Percentiles rank a stretch among this genome's conserved stretches.
Evolutionary conservation across 1,140 invertebrate genomes (phyloP).

Genomic region (Ylistrum balloti): DNA sequence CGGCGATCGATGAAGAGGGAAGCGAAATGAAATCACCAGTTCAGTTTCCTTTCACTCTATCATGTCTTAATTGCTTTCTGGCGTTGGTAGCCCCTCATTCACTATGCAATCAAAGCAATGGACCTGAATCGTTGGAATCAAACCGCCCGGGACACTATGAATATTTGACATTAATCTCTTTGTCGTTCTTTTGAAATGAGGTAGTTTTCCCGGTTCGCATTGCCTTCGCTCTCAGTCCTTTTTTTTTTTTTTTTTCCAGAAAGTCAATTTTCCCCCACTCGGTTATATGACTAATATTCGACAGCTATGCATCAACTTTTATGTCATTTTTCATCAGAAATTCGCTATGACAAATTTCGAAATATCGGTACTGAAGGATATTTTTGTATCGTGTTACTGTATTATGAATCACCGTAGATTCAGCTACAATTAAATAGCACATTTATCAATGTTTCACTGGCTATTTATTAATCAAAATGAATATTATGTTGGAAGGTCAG

Average conservation of each 20-base stretch:
- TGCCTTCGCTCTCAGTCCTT: not conserved
- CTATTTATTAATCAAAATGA: not conserved
- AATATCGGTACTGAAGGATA: not conserved
- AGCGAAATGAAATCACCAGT: constrained; percentile 26
- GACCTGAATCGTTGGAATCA: constrained; percentile 14
- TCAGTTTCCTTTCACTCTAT: constrained; percentile 23
- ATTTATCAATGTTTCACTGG: not conserved
- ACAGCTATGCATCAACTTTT: not conserved
- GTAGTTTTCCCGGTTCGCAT: not conserved
- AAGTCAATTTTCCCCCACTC: not conserved
- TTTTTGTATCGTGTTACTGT: not conserved
- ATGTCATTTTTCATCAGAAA: constrained; percentile 30
- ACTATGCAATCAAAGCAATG: not conserved
- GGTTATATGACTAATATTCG: not conserved
- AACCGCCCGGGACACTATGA: constrained; percentile 29
- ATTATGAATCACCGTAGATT: not conserved
- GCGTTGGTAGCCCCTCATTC: constrained; percentile 23
- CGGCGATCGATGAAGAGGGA: not conserved
- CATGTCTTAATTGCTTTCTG: constrained; percentile 8
- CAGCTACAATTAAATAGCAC: not conserved
- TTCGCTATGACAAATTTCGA: constrained; percentile 1
- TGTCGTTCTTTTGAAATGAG: not conserved
- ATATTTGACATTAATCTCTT: constrained; percentile 22
- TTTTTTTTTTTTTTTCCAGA: not conserved
- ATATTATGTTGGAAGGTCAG: not conserved